phyloP scores from a whole-genome alignment of 2,797 vertebrate genomes.

The Danio tinwini region DNA sequence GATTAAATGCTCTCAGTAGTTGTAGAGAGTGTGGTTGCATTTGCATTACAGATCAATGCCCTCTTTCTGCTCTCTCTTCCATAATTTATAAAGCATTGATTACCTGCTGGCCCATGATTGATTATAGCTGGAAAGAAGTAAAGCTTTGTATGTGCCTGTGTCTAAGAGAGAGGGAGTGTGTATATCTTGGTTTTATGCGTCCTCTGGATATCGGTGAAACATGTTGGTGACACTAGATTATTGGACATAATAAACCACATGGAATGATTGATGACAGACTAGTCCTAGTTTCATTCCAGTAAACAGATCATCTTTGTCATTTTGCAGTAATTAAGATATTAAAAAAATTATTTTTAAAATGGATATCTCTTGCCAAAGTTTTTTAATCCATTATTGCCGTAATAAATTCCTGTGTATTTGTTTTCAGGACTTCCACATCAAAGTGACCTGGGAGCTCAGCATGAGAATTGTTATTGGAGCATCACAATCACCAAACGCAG shows the following conservation, averaged over 20 bases:
- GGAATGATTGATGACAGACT: conserved; percentile 76
- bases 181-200: not conserved
- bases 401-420: conserved; percentile 36
- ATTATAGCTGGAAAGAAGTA: conserved; percentile 69
- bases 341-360: not conserved
- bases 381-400: not conserved
- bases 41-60: conserved; percentile 75
- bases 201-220: conserved; percentile 5
- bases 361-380: not conserved
- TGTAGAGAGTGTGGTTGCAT: conserved; percentile 59
- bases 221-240: conserved; percentile 59
- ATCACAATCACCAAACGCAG: conserved; percentile 82
- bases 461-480: conserved; percentile 92
- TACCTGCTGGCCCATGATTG: conserved; percentile 76
- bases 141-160: conserved; percentile 72
- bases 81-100: conserved; percentile 80
- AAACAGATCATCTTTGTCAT: conserved; percentile 80
- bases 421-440: conserved; percentile 87
- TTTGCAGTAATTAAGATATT: conserved; percentile 62
- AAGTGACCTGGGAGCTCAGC: conserved; percentile 87
- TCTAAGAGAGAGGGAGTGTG: conserved; percentile 29
- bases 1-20: not conserved
- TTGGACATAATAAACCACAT: conserved; percentile 56
- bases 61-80: conserved; percentile 64
- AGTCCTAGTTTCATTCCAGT: conserved; percentile 76